Evolutionary conservation across 2,888 invertebrate genomes (phyloP).

Genomic region (Empis stercorea): DNA sequence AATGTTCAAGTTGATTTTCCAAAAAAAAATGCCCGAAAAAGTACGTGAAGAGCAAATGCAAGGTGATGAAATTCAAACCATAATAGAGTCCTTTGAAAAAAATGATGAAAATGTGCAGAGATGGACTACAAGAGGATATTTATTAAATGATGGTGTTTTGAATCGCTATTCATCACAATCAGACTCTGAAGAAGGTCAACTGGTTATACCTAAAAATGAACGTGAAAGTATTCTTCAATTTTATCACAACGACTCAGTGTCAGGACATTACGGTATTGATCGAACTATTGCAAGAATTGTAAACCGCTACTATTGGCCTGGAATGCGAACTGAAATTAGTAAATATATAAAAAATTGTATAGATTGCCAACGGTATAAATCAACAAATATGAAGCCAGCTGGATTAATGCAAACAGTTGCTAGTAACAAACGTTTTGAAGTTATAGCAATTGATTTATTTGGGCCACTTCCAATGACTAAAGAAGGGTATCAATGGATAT

Average conservation of each 20-base stretch:
- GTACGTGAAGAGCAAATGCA: constrained; percentile 12
- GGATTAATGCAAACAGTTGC: constrained; percentile 13
- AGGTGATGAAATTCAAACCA: constrained; percentile 13
- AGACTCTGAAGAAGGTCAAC: constrained; percentile 3
- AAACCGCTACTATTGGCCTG: constrained; percentile 12
- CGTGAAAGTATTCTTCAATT: neutral
- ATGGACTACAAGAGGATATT: constrained; percentile 10
- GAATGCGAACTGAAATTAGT: constrained; percentile 9
- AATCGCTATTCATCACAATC: constrained; percentile 1
- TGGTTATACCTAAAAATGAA: constrained; percentile 3
- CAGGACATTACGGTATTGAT: constrained; percentile 12
- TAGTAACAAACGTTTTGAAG: constrained; percentile 13
- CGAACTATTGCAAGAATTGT: constrained; percentile 10
- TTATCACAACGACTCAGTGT: constrained; percentile 13
- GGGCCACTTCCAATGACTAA: constrained; percentile 11
- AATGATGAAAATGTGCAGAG: constrained; percentile 5
- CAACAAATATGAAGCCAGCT: constrained; percentile 13
- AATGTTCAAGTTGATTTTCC: neutral
- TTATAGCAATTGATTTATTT: constrained; percentile 14
- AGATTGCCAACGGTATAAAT: constrained; percentile 12
- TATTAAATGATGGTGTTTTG: constrained; percentile 8
- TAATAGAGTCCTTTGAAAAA: constrained; percentile 8
- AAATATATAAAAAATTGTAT: constrained; percentile 10
- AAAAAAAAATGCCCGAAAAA: neutral
- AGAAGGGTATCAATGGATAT: constrained; percentile 18